A percentile compares a stretch with the other conserved stretches of the same genome.
Evolutionary conservation across 53 echinoderm and acorn worm species (phyloP).

Genomic region (Arbacia lixula): DNA sequence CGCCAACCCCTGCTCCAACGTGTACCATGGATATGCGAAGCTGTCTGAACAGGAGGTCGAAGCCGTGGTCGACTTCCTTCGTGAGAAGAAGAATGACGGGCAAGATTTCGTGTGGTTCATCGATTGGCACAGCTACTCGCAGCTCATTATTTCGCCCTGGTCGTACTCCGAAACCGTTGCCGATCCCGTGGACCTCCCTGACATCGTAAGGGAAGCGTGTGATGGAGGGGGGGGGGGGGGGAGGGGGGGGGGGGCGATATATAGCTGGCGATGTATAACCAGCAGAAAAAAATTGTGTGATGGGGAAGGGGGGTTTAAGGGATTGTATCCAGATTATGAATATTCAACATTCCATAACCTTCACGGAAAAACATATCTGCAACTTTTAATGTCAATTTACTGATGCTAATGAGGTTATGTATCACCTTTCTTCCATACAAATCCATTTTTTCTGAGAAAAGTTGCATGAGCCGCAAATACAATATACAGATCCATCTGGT

Average conservation of each 20-base stretch:
- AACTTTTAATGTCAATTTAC: too few relatives aligned
- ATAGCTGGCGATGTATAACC: too few relatives aligned
- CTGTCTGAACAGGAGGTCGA: slow-evolving; percentile 75
- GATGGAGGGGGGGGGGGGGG: not conserved
- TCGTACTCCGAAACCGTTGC: slow-evolving; percentile 58
- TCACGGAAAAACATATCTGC: too few relatives aligned
- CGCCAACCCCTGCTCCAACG: slow-evolving; percentile 68
- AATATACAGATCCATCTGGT: too few relatives aligned
- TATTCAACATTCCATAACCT: too few relatives aligned
- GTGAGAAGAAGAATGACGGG: slow-evolving; percentile 39
- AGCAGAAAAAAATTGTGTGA: too few relatives aligned
- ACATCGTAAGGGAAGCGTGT: slow-evolving; percentile 46
- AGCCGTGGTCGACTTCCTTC: slow-evolving; percentile 70
- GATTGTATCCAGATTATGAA: too few relatives aligned
- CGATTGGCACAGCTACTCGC: slow-evolving; percentile 87
- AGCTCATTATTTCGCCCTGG: slow-evolving; percentile 83
- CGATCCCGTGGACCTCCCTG: slow-evolving; percentile 49
- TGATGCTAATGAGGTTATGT: too few relatives aligned
- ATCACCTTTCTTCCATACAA: too few relatives aligned
- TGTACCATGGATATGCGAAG: slow-evolving; percentile 58
- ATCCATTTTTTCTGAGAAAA: too few relatives aligned
- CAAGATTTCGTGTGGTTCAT: slow-evolving; percentile 77
- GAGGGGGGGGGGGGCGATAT: not conserved
- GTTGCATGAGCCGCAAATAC: too few relatives aligned
- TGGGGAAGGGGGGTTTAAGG: too few relatives aligned